A percentile compares a stretch with the other conserved stretches of the same genome.
These are phyloP conservation scores for Helobdella robusta DNA, from an alignment of 2,888 invertebrate species.

Conservation along the genomic window DNA sequence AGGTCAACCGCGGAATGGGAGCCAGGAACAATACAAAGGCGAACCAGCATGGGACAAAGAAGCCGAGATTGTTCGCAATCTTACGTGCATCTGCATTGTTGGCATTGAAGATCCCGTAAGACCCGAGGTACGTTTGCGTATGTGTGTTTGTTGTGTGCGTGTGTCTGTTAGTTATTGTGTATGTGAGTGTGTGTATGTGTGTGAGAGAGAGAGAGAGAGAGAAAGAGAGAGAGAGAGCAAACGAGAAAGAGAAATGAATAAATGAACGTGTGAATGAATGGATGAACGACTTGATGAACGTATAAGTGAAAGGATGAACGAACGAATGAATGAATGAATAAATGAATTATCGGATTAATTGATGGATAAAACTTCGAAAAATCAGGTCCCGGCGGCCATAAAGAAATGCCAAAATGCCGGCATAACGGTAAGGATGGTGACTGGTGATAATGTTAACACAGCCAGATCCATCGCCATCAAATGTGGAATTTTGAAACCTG, in stretches of 20 bases:
- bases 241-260: background rate
- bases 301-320: too few species aligned
- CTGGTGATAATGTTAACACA: conserved; percentile 97
- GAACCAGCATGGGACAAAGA: conserved; percentile 77
- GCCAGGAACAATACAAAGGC: conserved; percentile 57
- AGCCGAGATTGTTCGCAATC: conserved; percentile 76
- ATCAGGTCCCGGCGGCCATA: conserved; percentile 86
- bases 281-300: too few species aligned
- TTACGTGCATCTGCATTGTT: conserved; percentile 89
- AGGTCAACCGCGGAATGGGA: conserved; percentile 71
- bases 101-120: conserved; percentile 98
- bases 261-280: too few species aligned
- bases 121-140: conserved; percentile 32
- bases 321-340: too few species aligned
- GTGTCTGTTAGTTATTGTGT: background rate
- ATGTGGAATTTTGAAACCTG: conserved; percentile 83
- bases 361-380: background rate
- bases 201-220: background rate
- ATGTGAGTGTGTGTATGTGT: background rate
- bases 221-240: conserved; percentile 1
- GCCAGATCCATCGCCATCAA: conserved; percentile 93
- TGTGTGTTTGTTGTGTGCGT: background rate
- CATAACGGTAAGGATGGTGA: conserved; percentile 97
- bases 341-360: background rate
- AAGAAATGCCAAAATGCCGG: conserved; percentile 90